Percentiles rank a stretch among this genome's conserved stretches.
Evolutionary conservation across 2,888 invertebrate species (phyloP).

Genomic region (Leptopilina myrica): DNA sequence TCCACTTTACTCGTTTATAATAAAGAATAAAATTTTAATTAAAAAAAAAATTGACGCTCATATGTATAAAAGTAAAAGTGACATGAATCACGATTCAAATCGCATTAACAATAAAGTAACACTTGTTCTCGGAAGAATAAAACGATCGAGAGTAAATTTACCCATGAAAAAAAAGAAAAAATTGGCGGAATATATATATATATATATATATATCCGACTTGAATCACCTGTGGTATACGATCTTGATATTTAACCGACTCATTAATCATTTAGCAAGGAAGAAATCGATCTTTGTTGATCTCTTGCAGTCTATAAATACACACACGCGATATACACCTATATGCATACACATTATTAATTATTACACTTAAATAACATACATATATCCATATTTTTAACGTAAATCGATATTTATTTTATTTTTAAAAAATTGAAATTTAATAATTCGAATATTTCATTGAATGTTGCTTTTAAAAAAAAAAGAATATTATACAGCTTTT

Average conservation of each 20-base stretch:
- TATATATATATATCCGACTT: neutral
- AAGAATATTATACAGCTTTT: too few species aligned
- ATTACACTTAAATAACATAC: neutral
- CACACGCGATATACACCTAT: neutral
- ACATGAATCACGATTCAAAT: neutral
- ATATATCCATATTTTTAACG: neutral
- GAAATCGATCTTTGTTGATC: slow-evolving; percentile 31
- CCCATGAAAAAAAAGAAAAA: neutral
- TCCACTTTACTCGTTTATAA: too few species aligned
- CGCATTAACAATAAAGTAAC: neutral
- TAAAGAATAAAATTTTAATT: too few species aligned
- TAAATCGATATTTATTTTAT: slow-evolving; percentile 1
- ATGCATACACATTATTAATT: neutral
- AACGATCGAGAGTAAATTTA: neutral
- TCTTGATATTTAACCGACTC: slow-evolving; percentile 13
- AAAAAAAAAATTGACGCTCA: too few species aligned
- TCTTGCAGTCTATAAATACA: neutral
- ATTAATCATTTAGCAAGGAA: slow-evolving; percentile 20
- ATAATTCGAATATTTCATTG: neutral
- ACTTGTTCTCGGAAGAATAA: neutral
- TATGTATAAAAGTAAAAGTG: too few species aligned
- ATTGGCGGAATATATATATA: neutral
- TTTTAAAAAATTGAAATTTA: slow-evolving; percentile 1
- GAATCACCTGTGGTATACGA: slow-evolving; percentile 5
- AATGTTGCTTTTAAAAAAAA: neutral